These are phyloP conservation scores for Neosilurus mollespiculum DNA, from an alignment of 2,797 vertebrate species.

Conservation along the genomic window DNA sequence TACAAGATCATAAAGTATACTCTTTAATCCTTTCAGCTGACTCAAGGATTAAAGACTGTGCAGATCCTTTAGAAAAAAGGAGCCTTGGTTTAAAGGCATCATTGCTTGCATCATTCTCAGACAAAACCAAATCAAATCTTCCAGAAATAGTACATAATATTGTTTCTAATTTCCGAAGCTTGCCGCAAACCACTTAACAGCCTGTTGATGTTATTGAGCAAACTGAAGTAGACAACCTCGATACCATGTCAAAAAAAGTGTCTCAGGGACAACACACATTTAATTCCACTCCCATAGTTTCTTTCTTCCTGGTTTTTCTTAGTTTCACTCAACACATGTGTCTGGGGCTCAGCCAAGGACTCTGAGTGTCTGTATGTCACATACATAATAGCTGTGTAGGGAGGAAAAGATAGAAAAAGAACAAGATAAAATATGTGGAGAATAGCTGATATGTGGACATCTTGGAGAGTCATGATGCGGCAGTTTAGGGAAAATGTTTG, in stretches of 20 bases:
- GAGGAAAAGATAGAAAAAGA: constrained; percentile 6
- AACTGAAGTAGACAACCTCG: neutral
- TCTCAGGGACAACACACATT: constrained; percentile 35
- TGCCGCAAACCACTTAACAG: neutral
- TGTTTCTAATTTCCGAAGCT: neutral
- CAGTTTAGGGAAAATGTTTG: constrained; percentile 59
- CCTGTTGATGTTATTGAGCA: neutral
- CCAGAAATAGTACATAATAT: constrained; percentile 4
- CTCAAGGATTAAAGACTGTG: neutral
- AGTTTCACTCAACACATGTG: constrained; percentile 19
- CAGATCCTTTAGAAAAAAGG: neutral
- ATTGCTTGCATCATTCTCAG: neutral
- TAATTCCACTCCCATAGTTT: neutral
- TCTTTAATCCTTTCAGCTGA: neutral
- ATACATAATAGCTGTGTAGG: constrained; percentile 28
- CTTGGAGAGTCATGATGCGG: constrained; percentile 63
- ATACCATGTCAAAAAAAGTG: constrained; percentile 10
- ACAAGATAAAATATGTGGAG: constrained; percentile 24
- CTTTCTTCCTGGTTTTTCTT: constrained; percentile 16
- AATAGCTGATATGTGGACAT: constrained; percentile 27
- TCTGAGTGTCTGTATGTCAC: constrained; percentile 25
- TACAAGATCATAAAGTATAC: neutral
- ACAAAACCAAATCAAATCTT: neutral
- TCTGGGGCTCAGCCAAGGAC: constrained; percentile 41
- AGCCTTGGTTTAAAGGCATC: neutral